Evolutionary conservation across 2,113 vertebrate species (phyloP), one percentile per base, ranked within the genome.

Genomic region (Sturnus vulgaris): DNA sequence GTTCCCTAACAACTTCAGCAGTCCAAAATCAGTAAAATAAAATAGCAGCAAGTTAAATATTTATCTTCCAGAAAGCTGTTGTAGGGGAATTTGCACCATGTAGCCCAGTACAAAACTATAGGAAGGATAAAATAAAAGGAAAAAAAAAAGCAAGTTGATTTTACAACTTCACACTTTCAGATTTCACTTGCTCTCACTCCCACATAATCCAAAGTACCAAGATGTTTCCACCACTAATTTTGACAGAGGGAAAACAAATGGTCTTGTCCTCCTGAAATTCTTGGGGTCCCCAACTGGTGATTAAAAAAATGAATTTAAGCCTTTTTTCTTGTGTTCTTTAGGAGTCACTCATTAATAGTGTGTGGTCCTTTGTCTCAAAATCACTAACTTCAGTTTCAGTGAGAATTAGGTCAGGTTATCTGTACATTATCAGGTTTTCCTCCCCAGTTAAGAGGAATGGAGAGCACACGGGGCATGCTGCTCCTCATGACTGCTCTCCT

Each of bases 391-490:
- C 50, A 21, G 30, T 30, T 42, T 57, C 42, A 1, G 0, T 9
- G 53, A 47, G n/a, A 1, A 3, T 33, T 24, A 17, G 20, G 28
- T 40, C 64, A 49, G 50, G 22, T 17, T 66, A 33, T 35, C 15
- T 5, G 42, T 6, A 37, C 42, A 9, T 12, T 30, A 37, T 16
- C 28, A 31, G 11, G 11, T n/a, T 69, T 46, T 52, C 22, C 40
- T 61, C 35, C 49, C 14, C 35, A 73, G 37, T 23, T 22, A 49
- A 50, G 31, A 57, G 31, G 24, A 70, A 12, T 5, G 3, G 16
- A 39, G 23, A 47, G 8, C 27, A 56, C 24, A 27, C 0, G 1
- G 47, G 10, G 10, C 2, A 4, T 5, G 19, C n/a, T 37, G 27
- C n/a, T n/a, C 33, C 37, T 57, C 47, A 11, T 19, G 22, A 16